phyloP scores from a whole-genome alignment of 2,113 vertebrate genomes.

The Lamprotornis superbus region DNA sequence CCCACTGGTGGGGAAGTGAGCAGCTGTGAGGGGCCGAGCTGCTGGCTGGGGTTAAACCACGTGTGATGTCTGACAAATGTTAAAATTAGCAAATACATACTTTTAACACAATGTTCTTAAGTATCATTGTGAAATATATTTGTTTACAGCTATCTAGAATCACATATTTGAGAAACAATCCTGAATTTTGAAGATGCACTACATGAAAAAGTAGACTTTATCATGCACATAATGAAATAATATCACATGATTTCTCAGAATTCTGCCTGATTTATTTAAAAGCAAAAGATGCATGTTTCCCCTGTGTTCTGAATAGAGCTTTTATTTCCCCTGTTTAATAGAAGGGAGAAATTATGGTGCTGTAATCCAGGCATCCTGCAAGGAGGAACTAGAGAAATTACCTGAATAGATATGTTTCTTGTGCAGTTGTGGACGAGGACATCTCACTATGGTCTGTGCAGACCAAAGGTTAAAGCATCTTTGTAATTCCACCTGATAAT shows the following conservation, averaged over 20 bases:
- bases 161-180: neutral
- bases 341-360: neutral
- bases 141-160: neutral
- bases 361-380: neutral
- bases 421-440: neutral
- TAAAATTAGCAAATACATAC: neutral
- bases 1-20: neutral
- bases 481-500: neutral
- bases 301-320: neutral
- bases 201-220: neutral
- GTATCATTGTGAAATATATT: neutral
- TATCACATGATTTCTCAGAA: neutral
- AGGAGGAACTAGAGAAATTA: neutral
- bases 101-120: neutral
- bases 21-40: rapidly evolving
- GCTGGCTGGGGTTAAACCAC: neutral
- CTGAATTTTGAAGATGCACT: neutral
- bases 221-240: neutral
- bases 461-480: neutral
- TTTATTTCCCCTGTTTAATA: neutral
- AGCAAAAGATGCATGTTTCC: neutral
- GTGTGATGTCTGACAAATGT: neutral
- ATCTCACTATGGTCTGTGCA: neutral
- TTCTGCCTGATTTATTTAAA: neutral
- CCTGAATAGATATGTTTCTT: neutral